Evolutionary conservation across 2,113 vertebrate genomes (phyloP), one percentile per base, ranked within the genome.

Genomic region (Eubucco bourcierii): DNA sequence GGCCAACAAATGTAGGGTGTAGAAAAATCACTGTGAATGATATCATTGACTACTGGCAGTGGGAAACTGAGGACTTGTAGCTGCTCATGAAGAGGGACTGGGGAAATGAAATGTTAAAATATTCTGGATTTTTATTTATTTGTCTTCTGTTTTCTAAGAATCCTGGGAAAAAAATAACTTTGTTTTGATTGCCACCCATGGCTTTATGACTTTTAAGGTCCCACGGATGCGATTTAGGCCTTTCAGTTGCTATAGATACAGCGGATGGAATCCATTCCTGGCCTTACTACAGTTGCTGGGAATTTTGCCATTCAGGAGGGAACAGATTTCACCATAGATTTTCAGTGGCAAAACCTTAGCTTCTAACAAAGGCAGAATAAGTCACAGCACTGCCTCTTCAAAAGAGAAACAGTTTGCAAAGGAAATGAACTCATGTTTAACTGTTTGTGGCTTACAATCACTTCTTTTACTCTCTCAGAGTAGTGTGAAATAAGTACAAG

Each of bases 91-190:
- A 73, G 52, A 88, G 71, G 17, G 70, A 59, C 2, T 85, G 82
- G 29, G 78, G 80, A 90, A 80, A 94, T 87, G 23, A 83, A 88
- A 95, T 85, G 88, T 66, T 94, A 95, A 96, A 91, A 80, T 91
- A 96, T 95, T 94, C 84, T 83, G 46, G 70, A 93, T 80, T 94
- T 90, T 77, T 88, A 82, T 95, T 94, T 88, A 91, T 94, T 92
- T 83, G 44, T 74, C 88, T 81, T 94, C 58, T 94, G 76, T 91
- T 95, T 95, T 95, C 95, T 94, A 94, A 93, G 91, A 94, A 95
- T 90, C 89, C 88, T 95, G 93, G 90, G 91, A 93, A 84, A 86
- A 90, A 60, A 94, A 87, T 17, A 80, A 31, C 64, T 93, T 90
- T 19, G 4, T 88, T 95, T 59, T 78, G 76, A 84, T 91, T 95